Evolutionary conservation across 2,888 invertebrate genomes (phyloP).

Genomic region (Candidula unifasciata): DNA sequence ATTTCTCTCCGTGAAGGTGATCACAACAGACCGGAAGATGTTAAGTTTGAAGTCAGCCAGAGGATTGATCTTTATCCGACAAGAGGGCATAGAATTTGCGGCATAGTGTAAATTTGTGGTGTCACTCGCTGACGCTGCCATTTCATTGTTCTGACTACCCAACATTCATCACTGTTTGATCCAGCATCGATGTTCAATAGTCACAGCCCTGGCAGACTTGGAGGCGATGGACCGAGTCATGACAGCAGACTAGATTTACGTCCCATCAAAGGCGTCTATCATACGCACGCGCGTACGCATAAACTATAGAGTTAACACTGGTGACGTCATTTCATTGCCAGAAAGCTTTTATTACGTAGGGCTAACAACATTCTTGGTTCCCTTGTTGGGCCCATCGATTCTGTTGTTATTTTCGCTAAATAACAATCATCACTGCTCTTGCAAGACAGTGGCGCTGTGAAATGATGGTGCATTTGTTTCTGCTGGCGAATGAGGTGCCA

Average conservation of each 20-base stretch:
- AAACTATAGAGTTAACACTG: not conserved
- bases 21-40: not conserved
- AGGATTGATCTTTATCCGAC: slow-evolving; percentile 17
- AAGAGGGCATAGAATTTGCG: not conserved
- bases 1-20: not conserved
- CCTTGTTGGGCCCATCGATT: not conserved
- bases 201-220: not conserved
- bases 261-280: not conserved
- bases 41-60: not conserved
- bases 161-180: not conserved
- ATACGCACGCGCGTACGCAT: not conserved
- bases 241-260: not conserved
- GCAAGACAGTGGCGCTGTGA: not conserved
- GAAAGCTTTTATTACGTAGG: not conserved
- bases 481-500: not conserved
- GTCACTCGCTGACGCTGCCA: too few relatives aligned
- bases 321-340: not conserved
- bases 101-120: not conserved
- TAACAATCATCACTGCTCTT: not conserved
- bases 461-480: slow-evolving; percentile 3
- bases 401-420: not conserved
- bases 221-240: not conserved
- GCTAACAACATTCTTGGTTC: not conserved
- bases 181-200: slow-evolving; percentile 15
- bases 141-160: not conserved